phyloP scores from a whole-genome alignment of 2,113 vertebrate genomes.

The Trematocara nigrifrons region DNA sequence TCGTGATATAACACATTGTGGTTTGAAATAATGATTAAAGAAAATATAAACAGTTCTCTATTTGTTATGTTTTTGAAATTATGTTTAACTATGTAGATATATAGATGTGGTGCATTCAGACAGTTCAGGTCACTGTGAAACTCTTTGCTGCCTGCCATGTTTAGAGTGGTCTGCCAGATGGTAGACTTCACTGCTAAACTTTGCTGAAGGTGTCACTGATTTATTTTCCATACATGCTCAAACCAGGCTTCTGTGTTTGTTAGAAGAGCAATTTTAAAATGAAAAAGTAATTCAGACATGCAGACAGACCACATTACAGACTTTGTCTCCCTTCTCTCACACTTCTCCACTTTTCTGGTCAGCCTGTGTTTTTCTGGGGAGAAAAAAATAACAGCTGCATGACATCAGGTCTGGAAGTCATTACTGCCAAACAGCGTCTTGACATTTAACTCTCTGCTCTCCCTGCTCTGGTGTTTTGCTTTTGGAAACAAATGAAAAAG shows the following conservation, averaged over 20 bases:
- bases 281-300: constrained; percentile 50
- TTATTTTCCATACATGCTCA: constrained; percentile 12
- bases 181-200: not conserved
- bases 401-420: constrained; percentile 76
- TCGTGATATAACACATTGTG: not conserved
- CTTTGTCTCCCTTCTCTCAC: constrained; percentile 38
- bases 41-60: not conserved
- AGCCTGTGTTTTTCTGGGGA: constrained; percentile 54
- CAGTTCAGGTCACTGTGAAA: not conserved
- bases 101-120: not conserved
- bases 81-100: not conserved
- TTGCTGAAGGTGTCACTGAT: not conserved
- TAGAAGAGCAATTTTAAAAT: constrained; percentile 22
- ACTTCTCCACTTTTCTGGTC: constrained; percentile 43
- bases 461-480: not conserved
- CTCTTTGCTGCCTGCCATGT: not conserved
- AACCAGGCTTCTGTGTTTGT: constrained; percentile 35
- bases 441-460: constrained; percentile 55
- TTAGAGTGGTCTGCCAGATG: not conserved
- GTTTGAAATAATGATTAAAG: not conserved
- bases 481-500: constrained; percentile 23
- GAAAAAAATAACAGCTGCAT: constrained; percentile 64
- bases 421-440: constrained; percentile 57
- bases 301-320: constrained; percentile 59
- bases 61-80: not conserved